A percentile compares a stretch with the other conserved stretches of the same genome.
Evolutionary conservation across 2,888 invertebrate genomes (phyloP).

Genomic region (Pristionchus arcanus): DNA sequence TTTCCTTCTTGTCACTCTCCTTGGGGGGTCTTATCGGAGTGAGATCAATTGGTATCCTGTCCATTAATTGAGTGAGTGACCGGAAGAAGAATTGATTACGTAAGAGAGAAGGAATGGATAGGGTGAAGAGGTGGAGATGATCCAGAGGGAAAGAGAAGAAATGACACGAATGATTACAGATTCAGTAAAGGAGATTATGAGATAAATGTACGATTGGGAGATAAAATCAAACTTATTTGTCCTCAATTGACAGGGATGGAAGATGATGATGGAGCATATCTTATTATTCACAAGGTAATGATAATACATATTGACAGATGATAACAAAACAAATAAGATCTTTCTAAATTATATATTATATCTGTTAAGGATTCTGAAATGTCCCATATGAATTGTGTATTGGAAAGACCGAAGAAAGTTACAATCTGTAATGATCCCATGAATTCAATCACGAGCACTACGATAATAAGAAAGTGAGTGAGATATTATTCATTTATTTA

Average conservation of each 20-base stretch:
- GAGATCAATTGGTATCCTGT: not conserved
- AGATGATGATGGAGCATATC: conserved; percentile 31
- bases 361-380: conserved; percentile 38
- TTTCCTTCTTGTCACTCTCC: conserved; percentile 37
- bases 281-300: conserved; percentile 13
- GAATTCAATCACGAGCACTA: not conserved
- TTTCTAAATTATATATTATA: not conserved
- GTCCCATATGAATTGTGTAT: conserved; percentile 25
- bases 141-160: not conserved
- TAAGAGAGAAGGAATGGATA: not conserved
- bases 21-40: conserved; percentile 19
- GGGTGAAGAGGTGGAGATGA: not conserved
- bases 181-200: not conserved
- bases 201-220: conserved; percentile 23
- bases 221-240: conserved; percentile 36
- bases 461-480: conserved; percentile 30
- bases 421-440: not conserved
- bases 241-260: not conserved
- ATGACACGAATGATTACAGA: not conserved
- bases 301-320: not conserved
- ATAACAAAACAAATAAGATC: no score
- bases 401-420: not conserved
- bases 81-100: not conserved
- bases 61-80: not conserved
- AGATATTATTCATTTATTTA: not conserved